Conservation (phyloP, 1,140 invertebrate genomes). For the Steinernema feltiae region DNA sequence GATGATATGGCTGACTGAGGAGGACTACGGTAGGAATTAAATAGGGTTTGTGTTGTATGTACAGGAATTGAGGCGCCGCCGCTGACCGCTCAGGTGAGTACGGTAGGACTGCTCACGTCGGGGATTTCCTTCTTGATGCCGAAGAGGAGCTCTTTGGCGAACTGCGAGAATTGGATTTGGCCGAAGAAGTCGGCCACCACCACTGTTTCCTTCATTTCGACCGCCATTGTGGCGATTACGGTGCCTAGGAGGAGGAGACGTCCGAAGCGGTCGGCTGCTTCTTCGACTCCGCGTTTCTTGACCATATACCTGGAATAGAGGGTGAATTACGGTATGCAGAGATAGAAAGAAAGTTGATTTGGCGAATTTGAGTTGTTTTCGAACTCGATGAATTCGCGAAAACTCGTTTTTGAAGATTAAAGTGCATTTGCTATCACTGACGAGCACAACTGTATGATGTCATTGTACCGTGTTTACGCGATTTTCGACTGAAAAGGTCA, state of each 20-base stretch:
- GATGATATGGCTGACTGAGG: not conserved
- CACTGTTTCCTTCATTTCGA: constrained; percentile 56
- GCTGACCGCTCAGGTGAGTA: not conserved
- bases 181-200: constrained; percentile 56
- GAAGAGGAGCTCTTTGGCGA: constrained; percentile 50
- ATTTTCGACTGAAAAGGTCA: too few relatives aligned
- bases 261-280: constrained; percentile 48
- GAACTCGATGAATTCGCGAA: too few relatives aligned
- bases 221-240: constrained; percentile 55
- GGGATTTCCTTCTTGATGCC: constrained; percentile 42
- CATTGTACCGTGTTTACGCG: too few relatives aligned
- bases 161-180: constrained; percentile 48
- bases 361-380: too few relatives aligned
- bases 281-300: constrained; percentile 43
- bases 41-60: not conserved
- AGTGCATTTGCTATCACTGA: too few relatives aligned
- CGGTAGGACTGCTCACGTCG: not conserved
- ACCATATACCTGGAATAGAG: constrained; percentile 43
- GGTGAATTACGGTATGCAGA: too few relatives aligned
- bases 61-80: not conserved
- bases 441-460: too few relatives aligned
- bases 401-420: too few relatives aligned
- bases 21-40: not conserved
- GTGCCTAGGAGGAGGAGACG: constrained; percentile 49
- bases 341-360: too few relatives aligned